phyloP scores from a whole-genome alignment of 2,797 vertebrate genomes.

The Pygocentrus nattereri region DNA sequence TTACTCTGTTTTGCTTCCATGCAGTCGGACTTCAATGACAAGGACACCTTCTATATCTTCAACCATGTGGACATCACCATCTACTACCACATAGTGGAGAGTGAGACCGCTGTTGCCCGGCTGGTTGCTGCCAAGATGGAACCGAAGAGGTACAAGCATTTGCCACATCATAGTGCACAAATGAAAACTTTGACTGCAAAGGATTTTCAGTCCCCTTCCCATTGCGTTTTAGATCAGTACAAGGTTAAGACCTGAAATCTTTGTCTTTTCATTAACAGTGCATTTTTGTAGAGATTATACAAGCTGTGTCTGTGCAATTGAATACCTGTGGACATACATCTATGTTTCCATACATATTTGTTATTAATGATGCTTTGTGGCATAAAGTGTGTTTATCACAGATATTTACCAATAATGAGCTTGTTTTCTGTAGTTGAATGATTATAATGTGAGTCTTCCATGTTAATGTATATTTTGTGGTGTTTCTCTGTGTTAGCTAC shows the following conservation, averaged over 20 bases:
- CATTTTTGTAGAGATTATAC: too few species aligned
- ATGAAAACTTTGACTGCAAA: not conserved
- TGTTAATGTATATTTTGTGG: not conserved
- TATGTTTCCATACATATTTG: too few species aligned
- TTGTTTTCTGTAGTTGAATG: not conserved
- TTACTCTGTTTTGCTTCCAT: not conserved
- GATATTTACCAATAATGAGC: too few species aligned
- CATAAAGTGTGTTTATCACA: too few species aligned
- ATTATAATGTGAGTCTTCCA: not conserved
- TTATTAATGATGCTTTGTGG: too few species aligned
- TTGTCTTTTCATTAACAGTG: too few species aligned
- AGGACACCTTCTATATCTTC: conserved; percentile 93
- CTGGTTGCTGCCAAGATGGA: conserved; percentile 94
- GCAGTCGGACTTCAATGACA: conserved; percentile 89
- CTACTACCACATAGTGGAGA: conserved; percentile 88
- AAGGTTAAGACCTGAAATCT: too few species aligned
- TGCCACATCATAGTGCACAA: not conserved
- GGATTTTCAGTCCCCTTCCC: not conserved
- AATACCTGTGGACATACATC: too few species aligned
- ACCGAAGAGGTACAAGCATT: conserved; percentile 87
- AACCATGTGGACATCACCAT: conserved; percentile 95
- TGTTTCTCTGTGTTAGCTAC: conserved; percentile 74
- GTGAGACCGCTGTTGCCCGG: conserved; percentile 85
- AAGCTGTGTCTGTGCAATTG: too few species aligned
- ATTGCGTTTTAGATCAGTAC: too few species aligned